Evolutionary conservation across 2,113 vertebrate genomes (phyloP).

Genomic region (Guaruba guarouba): DNA sequence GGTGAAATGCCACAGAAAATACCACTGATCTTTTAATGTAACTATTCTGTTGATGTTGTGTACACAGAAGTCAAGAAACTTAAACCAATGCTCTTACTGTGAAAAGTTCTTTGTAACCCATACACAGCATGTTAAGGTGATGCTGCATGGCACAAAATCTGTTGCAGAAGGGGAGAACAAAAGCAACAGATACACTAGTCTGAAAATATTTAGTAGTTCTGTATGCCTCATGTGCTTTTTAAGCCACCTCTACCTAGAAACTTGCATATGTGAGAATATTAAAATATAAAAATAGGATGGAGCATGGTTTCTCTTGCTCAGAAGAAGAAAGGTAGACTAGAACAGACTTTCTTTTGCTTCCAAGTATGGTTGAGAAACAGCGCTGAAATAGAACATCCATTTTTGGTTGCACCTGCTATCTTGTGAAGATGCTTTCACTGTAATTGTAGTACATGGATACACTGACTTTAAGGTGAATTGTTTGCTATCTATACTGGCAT

Average conservation of each 20-base stretch:
- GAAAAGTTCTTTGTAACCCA: accelerated
- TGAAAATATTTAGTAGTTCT: not conserved
- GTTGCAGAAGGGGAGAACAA: not conserved
- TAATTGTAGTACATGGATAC: not conserved
- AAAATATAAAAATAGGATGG: not conserved
- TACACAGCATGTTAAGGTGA: not conserved
- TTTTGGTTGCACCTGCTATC: not conserved
- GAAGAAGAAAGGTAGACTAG: not conserved
- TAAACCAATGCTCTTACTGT: accelerated
- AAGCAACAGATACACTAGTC: not conserved
- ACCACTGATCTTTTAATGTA: accelerated
- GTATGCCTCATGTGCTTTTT: accelerated
- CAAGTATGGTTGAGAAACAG: not conserved
- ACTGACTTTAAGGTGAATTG: not conserved
- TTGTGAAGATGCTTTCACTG: not conserved
- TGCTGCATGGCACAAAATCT: accelerated
- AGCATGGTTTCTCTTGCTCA: not conserved
- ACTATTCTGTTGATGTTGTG: not conserved
- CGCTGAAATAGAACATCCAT: not conserved
- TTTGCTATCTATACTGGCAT: not conserved
- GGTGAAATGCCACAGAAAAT: not conserved
- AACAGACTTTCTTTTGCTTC: not conserved
- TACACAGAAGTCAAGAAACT: not conserved
- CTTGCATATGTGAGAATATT: not conserved
- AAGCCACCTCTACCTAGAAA: not conserved